Conservation (phyloP, 2,797 vertebrate genomes). For the Pitangus sulphuratus region DNA sequence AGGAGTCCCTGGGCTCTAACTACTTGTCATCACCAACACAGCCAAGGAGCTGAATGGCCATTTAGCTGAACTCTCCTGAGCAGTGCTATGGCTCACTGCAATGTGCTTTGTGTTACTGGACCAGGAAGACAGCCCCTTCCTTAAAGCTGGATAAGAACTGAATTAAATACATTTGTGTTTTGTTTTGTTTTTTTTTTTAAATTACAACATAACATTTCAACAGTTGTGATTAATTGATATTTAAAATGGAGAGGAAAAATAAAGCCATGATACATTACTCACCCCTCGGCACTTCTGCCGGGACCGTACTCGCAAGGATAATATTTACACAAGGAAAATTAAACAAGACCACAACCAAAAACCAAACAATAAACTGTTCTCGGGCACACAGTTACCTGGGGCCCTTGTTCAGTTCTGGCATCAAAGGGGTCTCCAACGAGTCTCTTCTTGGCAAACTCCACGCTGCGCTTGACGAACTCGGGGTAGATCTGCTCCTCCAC, state of each 20-base stretch:
- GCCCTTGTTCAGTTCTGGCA: constrained; percentile 88
- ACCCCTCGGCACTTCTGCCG: constrained; percentile 23
- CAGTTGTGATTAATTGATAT: constrained; percentile 65
- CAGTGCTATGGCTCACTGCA: not conserved
- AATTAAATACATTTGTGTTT: constrained; percentile 64
- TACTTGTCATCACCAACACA: constrained; percentile 51
- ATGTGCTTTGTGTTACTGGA: constrained; percentile 32
- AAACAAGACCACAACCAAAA: constrained; percentile 31
- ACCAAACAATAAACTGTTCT: constrained; percentile 18
- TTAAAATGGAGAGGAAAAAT: constrained; percentile 59
- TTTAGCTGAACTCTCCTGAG: constrained; percentile 24
- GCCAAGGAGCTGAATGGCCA: constrained; percentile 30
- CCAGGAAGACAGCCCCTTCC: constrained; percentile 15
- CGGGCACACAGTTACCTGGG: constrained; percentile 83
- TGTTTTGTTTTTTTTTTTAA: not conserved
- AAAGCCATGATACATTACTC: constrained; percentile 57
- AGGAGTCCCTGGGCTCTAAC: constrained; percentile 15
- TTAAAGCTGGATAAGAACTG: constrained; percentile 24
- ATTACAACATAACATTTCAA: constrained; percentile 60
- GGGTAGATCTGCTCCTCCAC: constrained; percentile 90
- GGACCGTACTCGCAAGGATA: constrained; percentile 12
- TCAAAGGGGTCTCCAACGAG: constrained; percentile 90
- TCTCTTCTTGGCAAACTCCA: constrained; percentile 86
- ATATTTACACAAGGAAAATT: constrained; percentile 50
- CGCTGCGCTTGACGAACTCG: constrained; percentile 89